phyloP scores from a whole-genome alignment of 1,140 invertebrate species.

The Akabosia matsudoensis region DNA sequence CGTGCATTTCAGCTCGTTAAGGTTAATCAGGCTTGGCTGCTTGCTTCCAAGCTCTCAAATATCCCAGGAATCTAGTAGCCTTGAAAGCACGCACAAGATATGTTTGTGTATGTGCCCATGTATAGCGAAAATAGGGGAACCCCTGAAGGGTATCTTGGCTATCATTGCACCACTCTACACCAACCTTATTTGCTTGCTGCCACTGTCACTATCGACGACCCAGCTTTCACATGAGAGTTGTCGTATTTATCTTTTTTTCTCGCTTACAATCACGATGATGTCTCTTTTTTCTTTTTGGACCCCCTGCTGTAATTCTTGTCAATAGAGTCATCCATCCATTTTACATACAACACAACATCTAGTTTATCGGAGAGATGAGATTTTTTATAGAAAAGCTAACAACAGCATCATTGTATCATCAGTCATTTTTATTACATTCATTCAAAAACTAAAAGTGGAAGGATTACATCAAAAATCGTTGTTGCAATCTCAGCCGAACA shows the following conservation, averaged over 20 bases:
- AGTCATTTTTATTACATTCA: not conserved
- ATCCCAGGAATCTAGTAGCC: not conserved
- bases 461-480: not conserved
- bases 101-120: not conserved
- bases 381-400: not conserved
- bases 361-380: not conserved
- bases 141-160: slow-evolving; percentile 40
- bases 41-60: not conserved
- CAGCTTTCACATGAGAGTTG: not conserved
- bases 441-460: not conserved
- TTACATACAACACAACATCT: not conserved
- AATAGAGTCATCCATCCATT: slow-evolving; percentile 13
- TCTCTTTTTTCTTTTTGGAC: slow-evolving; percentile 12
- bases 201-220: not conserved
- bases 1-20: slow-evolving; percentile 45
- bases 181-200: not conserved
- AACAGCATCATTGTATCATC: not conserved
- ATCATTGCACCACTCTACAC: not conserved
- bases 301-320: slow-evolving; percentile 9
- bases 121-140: slow-evolving; percentile 24
- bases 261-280: not conserved
- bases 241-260: not conserved
- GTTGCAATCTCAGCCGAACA: not conserved
- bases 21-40: slow-evolving; percentile 41
- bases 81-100: not conserved